Percentiles rank a stretch among this genome's conserved stretches.
Evolutionary conservation across 2,113 vertebrate genomes (phyloP).

Genomic region (Hydrolagus affinis): DNA sequence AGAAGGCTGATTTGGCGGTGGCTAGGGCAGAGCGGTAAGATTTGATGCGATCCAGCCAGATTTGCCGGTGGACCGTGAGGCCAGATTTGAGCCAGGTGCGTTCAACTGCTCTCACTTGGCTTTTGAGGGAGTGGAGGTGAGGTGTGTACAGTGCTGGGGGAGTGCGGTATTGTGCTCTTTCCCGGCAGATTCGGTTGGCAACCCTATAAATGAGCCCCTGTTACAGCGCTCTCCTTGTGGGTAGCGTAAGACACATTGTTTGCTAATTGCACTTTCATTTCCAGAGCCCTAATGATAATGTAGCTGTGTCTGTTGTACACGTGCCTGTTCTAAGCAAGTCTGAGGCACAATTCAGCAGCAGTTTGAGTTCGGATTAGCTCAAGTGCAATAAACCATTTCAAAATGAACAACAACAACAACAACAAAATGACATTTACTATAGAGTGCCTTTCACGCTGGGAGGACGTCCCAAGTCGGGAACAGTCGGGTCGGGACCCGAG

Average conservation of each 20-base stretch:
- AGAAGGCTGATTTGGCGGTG: too few species aligned
- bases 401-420: background rate
- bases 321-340: background rate
- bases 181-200: too few species aligned
- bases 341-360: background rate
- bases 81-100: too few species aligned
- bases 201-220: too few species aligned
- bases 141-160: background rate
- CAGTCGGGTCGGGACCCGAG: too few species aligned
- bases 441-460: too few species aligned
- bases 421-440: background rate
- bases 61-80: too few species aligned
- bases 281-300: background rate
- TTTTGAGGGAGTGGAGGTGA: too few species aligned
- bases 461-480: too few species aligned
- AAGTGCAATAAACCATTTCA: background rate
- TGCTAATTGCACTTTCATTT: background rate
- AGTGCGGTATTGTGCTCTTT: background rate
- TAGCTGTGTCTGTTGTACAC: background rate
- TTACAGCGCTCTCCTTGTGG: background rate
- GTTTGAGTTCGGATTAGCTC: background rate
- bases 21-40: too few species aligned
- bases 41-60: too few species aligned
- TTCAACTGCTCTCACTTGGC: too few species aligned
- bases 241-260: background rate